Evolutionary conservation across 2,888 invertebrate genomes (phyloP).

Genomic region (Endotricha flammealis): DNA sequence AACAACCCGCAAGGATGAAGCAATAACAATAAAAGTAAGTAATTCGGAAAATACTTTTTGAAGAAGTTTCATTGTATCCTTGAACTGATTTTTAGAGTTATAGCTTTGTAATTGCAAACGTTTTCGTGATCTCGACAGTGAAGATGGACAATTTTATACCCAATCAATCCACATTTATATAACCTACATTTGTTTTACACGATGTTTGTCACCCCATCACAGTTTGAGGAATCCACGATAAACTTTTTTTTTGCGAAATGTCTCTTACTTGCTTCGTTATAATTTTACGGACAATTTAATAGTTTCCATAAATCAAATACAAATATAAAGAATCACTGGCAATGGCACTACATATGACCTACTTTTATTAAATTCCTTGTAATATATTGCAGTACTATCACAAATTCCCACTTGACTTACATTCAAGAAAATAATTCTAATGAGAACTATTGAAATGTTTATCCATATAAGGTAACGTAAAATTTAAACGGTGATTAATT

Average conservation of each 20-base stretch:
- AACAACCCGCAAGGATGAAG: slow-evolving; percentile 23
- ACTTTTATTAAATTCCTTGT: slow-evolving; percentile 1
- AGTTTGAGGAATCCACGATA: no score
- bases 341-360: slow-evolving; percentile 2
- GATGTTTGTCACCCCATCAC: no score
- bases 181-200: not conserved
- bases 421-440: not conserved
- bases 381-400: not conserved
- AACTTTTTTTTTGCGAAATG: no score
- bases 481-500: slow-evolving; percentile 31
- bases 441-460: not conserved
- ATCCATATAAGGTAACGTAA: slow-evolving; percentile 33
- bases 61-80: slow-evolving; percentile 37
- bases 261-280: not conserved
- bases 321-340: slow-evolving; percentile 2
- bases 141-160: slow-evolving; percentile 1
- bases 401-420: slow-evolving; percentile 3
- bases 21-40: slow-evolving; percentile 52
- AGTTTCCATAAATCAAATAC: not conserved
- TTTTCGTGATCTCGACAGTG: slow-evolving; percentile 1
- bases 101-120: slow-evolving; percentile 3
- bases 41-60: slow-evolving; percentile 34
- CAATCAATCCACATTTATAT: not conserved
- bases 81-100: slow-evolving; percentile 40
- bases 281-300: slow-evolving; percentile 1